Conservation (phyloP, 2,888 invertebrate species). For the Agrypnus murinus region DNA sequence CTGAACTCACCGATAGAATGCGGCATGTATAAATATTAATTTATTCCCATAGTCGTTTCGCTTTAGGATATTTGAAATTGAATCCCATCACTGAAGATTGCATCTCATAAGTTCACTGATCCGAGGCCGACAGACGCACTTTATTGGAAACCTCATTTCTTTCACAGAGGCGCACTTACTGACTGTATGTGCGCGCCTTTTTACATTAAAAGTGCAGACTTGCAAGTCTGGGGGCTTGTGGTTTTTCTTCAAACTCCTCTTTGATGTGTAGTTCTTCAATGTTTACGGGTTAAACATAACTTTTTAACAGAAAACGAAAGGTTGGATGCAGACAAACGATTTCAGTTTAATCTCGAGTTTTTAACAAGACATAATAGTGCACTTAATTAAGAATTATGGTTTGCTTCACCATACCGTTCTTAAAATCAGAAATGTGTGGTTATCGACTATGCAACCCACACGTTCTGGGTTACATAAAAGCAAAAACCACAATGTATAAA, state of each 20-base stretch:
- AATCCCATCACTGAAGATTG: conserved; percentile 62
- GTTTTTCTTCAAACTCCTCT: conserved; percentile 15
- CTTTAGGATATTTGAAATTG: conserved; percentile 61
- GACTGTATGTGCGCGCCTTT: conserved; percentile 39
- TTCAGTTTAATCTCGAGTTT: too few relatives aligned
- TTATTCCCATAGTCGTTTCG: conserved; percentile 57
- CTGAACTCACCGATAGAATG: conserved; percentile 38
- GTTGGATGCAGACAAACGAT: too few relatives aligned
- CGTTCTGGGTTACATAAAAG: too few relatives aligned
- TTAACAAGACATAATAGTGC: too few relatives aligned
- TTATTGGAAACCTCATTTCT: conserved; percentile 59
- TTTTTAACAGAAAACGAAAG: too few relatives aligned
- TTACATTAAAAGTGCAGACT: conserved; percentile 46
- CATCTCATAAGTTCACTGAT: conserved; percentile 60
- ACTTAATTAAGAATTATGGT: too few relatives aligned
- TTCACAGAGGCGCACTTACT: conserved; percentile 55
- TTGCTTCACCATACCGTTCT: too few relatives aligned
- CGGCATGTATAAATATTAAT: conserved; percentile 59
- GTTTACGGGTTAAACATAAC: too few relatives aligned
- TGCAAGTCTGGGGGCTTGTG: conserved; percentile 34
- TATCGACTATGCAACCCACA: too few relatives aligned
- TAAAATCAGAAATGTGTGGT: too few relatives aligned
- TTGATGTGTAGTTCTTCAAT: not conserved
- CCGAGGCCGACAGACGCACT: conserved; percentile 56
- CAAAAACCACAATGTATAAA: too few relatives aligned